These are phyloP conservation scores for Denticeps clupeoides DNA, from an alignment of 2,797 vertebrate species.

Conservation along the genomic window DNA sequence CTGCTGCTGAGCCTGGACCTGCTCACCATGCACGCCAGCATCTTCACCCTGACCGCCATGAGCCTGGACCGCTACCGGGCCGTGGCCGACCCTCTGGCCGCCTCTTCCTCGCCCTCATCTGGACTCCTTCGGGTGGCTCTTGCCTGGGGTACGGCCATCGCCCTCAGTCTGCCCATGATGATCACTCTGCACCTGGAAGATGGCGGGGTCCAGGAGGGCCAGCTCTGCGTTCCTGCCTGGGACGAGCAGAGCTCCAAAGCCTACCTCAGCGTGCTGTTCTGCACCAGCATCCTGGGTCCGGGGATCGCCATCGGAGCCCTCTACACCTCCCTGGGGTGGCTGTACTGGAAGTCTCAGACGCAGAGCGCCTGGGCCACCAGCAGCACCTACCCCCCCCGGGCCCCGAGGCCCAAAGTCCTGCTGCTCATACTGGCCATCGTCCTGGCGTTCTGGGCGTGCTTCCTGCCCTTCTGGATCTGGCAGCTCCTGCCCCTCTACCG, in stretches of 20 bases:
- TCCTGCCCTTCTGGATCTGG: constrained; percentile 81
- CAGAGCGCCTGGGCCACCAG: constrained; percentile 54
- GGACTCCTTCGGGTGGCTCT: constrained; percentile 57
- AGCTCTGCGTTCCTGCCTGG: constrained; percentile 71
- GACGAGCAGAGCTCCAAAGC: constrained; percentile 70
- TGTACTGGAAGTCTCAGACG: constrained; percentile 75
- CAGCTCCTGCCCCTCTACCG: constrained; percentile 72
- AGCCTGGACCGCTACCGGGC: constrained; percentile 72
- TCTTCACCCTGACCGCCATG: constrained; percentile 76
- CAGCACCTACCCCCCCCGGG: constrained; percentile 50
- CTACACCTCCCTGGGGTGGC: constrained; percentile 64
- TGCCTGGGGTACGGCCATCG: constrained; percentile 69
- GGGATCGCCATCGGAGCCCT: constrained; percentile 72
- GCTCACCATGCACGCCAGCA: constrained; percentile 79
- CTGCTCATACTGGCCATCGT: constrained; percentile 73
- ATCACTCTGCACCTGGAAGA: constrained; percentile 71
- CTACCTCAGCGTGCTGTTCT: constrained; percentile 71
- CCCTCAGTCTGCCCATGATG: constrained; percentile 76
- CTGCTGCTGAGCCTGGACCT: constrained; percentile 74
- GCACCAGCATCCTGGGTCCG: constrained; percentile 73
- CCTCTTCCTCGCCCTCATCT: constrained; percentile 58
- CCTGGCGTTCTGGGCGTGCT: constrained; percentile 75
- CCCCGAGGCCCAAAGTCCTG: constrained; percentile 70
- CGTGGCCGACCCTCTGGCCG: constrained; percentile 62
- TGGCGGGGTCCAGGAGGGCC: constrained; percentile 55